phyloP scores from a whole-genome alignment of 2,888 invertebrate species.

The Heterodera filipjevi region DNA sequence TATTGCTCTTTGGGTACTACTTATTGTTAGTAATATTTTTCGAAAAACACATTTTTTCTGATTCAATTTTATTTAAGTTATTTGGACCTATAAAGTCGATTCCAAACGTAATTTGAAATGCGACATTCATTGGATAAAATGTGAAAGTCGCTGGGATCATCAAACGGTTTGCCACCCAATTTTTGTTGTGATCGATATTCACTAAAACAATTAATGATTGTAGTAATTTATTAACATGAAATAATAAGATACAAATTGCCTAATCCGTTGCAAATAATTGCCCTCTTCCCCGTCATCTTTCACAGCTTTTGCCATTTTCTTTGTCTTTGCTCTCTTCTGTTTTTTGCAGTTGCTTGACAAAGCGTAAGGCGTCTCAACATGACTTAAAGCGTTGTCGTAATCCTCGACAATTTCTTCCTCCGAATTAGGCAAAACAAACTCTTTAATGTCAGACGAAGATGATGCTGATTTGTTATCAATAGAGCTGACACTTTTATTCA shows the following conservation, averaged over 20 bases:
- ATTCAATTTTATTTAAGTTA: conserved; percentile 29
- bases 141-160: conserved; percentile 34
- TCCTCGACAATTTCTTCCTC: neutral
- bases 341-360: neutral
- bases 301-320: neutral
- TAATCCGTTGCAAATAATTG: conserved; percentile 46
- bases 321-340: neutral
- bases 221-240: conserved; percentile 21
- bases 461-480: too few relatives aligned
- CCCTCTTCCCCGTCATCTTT: conserved; percentile 54
- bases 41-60: too few relatives aligned
- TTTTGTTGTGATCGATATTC: conserved; percentile 13
- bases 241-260: too few relatives aligned
- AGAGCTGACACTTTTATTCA: too few relatives aligned
- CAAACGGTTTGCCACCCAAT: conserved; percentile 15
- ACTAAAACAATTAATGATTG: conserved; percentile 31
- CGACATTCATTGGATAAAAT: conserved; percentile 40
- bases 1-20: too few relatives aligned
- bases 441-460: too few relatives aligned
- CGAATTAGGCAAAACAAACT: neutral
- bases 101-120: conserved; percentile 48
- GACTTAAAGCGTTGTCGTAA: too few relatives aligned
- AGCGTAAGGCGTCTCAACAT: neutral
- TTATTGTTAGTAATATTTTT: too few relatives aligned
- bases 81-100: conserved; percentile 55